phyloP scores from a whole-genome alignment of 64 coral and sea anemone species.

The Montipora sp. region DNA sequence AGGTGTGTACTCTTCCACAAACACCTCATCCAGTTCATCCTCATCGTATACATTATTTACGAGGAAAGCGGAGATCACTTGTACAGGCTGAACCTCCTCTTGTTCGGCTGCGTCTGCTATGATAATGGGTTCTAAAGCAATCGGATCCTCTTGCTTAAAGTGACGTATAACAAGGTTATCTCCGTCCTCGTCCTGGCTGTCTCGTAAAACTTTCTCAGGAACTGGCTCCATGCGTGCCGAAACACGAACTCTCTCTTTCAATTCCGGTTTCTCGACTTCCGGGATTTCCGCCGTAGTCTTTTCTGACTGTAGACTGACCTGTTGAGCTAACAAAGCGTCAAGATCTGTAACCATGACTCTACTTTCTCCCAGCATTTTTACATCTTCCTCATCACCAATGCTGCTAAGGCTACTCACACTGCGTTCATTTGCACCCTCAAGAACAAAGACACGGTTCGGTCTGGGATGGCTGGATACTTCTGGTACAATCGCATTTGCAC shows the following conservation, averaged over 20 bases:
- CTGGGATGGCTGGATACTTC: not conserved
- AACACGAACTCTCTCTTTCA: slow-evolving; percentile 47
- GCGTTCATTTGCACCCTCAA: not conserved
- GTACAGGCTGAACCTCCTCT: not conserved
- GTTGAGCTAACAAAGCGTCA: slow-evolving; percentile 53
- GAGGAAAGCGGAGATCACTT: slow-evolving; percentile 61
- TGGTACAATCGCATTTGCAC: not conserved
- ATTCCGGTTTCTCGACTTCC: slow-evolving; percentile 48
- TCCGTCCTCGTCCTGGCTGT: slow-evolving; percentile 51
- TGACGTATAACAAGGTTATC: slow-evolving; percentile 42
- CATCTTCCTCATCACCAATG: slow-evolving; percentile 9
- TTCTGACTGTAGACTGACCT: slow-evolving; percentile 8
- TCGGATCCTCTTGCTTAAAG: slow-evolving; percentile 35
- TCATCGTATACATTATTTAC: slow-evolving; percentile 74
- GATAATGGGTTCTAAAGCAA: slow-evolving; percentile 23
- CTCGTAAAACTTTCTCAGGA: slow-evolving; percentile 56
- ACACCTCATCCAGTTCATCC: slow-evolving; percentile 82
- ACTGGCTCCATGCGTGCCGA: slow-evolving; percentile 58
- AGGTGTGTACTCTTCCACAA: slow-evolving; percentile 36
- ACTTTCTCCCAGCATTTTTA: slow-evolving; percentile 21
- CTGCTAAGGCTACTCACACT: slow-evolving; percentile 33
- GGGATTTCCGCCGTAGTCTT: not conserved
- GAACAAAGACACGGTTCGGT: not conserved
- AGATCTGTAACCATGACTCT: slow-evolving; percentile 52
- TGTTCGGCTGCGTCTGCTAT: not conserved